Evolutionary conservation across 2,888 invertebrate genomes (phyloP).

Genomic region (Neelides folsomi): DNA sequence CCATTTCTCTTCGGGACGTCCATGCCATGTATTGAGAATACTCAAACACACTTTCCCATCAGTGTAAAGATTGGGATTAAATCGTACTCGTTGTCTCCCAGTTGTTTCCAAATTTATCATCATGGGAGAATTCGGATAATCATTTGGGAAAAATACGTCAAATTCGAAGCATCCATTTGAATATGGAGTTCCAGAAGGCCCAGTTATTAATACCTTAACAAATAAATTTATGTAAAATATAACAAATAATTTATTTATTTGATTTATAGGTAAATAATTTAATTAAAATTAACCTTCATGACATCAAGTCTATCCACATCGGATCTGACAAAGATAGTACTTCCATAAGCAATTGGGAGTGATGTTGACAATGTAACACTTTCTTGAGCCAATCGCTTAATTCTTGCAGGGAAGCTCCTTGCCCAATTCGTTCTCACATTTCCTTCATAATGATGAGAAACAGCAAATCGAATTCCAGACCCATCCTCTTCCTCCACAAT

Average conservation of each 20-base stretch:
- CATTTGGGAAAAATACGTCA: conserved; percentile 73
- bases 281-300: conserved; percentile 60
- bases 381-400: conserved; percentile 86
- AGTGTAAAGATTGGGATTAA: conserved; percentile 87
- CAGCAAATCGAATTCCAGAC: conserved; percentile 63
- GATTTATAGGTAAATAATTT: no score
- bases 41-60: conserved; percentile 92
- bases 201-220: conserved; percentile 69
- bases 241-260: no score
- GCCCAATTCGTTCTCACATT: conserved; percentile 75
- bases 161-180: conserved; percentile 84
- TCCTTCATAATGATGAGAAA: conserved; percentile 79
- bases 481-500: conserved; percentile 56
- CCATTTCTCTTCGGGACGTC: conserved; percentile 92
- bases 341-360: conserved; percentile 80
- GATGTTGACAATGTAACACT: conserved; percentile 84
- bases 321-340: conserved; percentile 79
- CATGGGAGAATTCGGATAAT: conserved; percentile 64
- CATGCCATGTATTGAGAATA: conserved; percentile 92
- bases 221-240: no score
- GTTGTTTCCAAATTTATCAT: conserved; percentile 81
- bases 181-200: conserved; percentile 81
- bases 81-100: conserved; percentile 73
- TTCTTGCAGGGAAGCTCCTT: conserved; percentile 69
- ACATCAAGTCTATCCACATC: conserved; percentile 86